These are phyloP conservation scores for Monoplex corrugatus DNA, from an alignment of 2,888 invertebrate species.

Conservation along the genomic window DNA sequence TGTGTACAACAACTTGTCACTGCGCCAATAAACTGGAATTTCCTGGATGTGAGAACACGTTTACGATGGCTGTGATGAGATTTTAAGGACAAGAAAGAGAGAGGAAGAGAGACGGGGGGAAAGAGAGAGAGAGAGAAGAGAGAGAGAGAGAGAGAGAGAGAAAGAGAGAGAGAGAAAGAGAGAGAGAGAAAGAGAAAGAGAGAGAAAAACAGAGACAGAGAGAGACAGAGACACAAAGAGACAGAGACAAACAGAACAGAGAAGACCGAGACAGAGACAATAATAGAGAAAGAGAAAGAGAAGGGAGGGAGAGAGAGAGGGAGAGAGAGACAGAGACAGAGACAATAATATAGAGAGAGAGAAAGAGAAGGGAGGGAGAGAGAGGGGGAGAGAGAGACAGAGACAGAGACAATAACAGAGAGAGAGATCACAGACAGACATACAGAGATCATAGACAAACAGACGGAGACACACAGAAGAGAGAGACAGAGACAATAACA, in stretches of 20 bases:
- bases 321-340: background rate
- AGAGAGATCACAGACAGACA: background rate
- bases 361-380: background rate
- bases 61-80: background rate
- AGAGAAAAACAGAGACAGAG: background rate
- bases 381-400: background rate
- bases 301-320: background rate
- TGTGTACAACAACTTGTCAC: no score
- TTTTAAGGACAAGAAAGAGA: constrained; percentile 18
- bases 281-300: background rate
- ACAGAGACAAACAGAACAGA: background rate
- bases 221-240: background rate
- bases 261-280: background rate
- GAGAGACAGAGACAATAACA: no score
- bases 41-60: background rate
- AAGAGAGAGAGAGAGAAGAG: constrained; percentile 33
- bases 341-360: background rate
- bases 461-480: no score
- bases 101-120: constrained; percentile 16
- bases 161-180: background rate
- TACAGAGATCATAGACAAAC: background rate
- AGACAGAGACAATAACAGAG: no score
- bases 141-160: background rate
- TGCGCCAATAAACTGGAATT: no score
- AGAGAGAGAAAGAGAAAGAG: background rate